phyloP scores from a whole-genome alignment of 2,113 vertebrate genomes.

The Poeciliopsis occidentalis region DNA sequence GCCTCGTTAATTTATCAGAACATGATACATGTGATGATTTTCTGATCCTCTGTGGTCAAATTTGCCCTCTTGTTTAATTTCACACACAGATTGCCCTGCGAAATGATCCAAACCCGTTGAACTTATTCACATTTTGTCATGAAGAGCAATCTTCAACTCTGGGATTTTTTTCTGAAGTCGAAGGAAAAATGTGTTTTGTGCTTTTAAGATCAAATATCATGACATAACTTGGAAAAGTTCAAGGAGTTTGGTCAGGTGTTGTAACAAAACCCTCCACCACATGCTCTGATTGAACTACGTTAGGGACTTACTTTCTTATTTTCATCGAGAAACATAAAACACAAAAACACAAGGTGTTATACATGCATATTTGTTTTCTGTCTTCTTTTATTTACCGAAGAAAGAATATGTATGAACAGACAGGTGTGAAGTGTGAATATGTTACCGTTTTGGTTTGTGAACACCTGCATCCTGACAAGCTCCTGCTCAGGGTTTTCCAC shows the following conservation, averaged over 20 bases:
- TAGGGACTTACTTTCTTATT: constrained; percentile 66
- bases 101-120: not conserved
- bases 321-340: constrained; percentile 29
- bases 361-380: not conserved
- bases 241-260: too few species aligned
- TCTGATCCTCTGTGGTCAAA: too few species aligned
- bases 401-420: not conserved
- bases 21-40: too few species aligned
- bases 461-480: constrained; percentile 81
- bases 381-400: too few species aligned
- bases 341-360: constrained; percentile 24
- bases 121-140: not conserved
- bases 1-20: not conserved
- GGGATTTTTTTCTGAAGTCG: not conserved
- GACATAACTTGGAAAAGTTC: not conserved
- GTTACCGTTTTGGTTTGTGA: constrained; percentile 89
- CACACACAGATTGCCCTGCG: not conserved
- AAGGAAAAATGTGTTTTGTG: not conserved
- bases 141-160: not conserved
- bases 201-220: not conserved
- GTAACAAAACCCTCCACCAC: not conserved
- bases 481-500: constrained; percentile 64
- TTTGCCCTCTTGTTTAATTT: not conserved
- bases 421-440: not conserved
- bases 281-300: not conserved